Percentiles rank a stretch among this genome's conserved stretches.
Conservation (phyloP, 2,888 invertebrate species). For the Ophioninae sp. region DNA sequence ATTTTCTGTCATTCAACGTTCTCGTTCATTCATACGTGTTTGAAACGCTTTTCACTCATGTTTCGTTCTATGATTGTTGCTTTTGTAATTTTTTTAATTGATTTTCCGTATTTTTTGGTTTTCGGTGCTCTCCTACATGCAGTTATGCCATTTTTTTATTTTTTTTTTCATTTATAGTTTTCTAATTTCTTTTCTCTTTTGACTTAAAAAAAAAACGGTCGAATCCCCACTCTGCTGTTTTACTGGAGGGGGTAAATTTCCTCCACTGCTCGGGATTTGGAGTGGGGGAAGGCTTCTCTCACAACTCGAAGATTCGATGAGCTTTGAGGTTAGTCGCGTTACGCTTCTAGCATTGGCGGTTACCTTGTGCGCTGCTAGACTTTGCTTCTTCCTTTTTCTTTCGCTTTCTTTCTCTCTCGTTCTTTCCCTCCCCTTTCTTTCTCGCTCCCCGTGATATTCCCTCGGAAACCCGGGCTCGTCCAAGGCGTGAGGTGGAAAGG, state of each 20-base stretch:
- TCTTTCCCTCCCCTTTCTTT: background rate
- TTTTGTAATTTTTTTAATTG: too few species aligned
- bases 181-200: background rate
- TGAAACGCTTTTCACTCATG: background rate
- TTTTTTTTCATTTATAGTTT: too few species aligned
- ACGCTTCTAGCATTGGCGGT: slow-evolving; percentile 10
- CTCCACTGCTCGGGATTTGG: too few species aligned
- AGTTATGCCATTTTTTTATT: too few species aligned
- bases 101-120: too few species aligned
- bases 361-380: slow-evolving; percentile 8
- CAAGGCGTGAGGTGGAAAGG: slow-evolving; percentile 63
- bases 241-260: background rate
- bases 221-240: background rate
- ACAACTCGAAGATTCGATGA: slow-evolving; percentile 13
- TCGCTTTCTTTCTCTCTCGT: background rate
- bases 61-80: too few species aligned
- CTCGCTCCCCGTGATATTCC: slow-evolving; percentile 30
- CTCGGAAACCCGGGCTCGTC: slow-evolving; percentile 37
- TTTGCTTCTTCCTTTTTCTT: background rate
- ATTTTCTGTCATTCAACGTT: too few species aligned
- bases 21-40: background rate
- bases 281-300: background rate
- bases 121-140: too few species aligned
- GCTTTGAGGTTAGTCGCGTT: slow-evolving; percentile 5
- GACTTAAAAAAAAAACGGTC: background rate